Evolutionary conservation across 2,113 vertebrate species (phyloP), one percentile per base, ranked within the genome.

Genomic region (Amblyornis subalaris): DNA sequence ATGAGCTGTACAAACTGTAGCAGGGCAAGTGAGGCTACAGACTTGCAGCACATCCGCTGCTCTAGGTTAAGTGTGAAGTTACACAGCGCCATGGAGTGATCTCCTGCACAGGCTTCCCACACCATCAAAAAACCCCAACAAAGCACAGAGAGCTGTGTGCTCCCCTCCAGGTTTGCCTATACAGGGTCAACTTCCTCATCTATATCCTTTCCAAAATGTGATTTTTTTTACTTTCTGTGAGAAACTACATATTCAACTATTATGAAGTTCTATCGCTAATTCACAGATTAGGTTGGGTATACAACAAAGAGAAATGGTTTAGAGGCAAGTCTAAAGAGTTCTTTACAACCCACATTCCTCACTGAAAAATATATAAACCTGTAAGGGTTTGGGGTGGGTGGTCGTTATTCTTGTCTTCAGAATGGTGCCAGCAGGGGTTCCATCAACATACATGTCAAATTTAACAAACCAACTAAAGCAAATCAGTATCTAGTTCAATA

Each of bases 41-140:
- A 75, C 28, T 21, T 72, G 87, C 69, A 89, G 69, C 25, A 5
- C 14, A 44, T 42, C 54, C 17, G 12, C 60, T 77, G 45, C 67
- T 62, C 40, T 22, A 33, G 44, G 26, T 23, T 23, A 62, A 38
- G 18, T 7, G 31, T 58, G 47, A 88, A 66, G 64, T 47, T 35
- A n/a, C 0, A 72, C n/a, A 80, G 23, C 7, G 58, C n/a, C 65
- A 44, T 5, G 1, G 40, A 60, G 0, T n/a, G 24, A 96, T 48
- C 57, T 79, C n/a, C 71, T 18, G 26, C 69, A 60, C 40, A 36
- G 38, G 42, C 47, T 88, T 42, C 74, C 62, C 61, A 82, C 44
- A 87, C 38, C 57, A 48, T 26, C 58, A 86, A 57, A 57, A 94
- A 60, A 69, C 11, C 23, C 67, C 58, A 79, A 81, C 36, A 67